phyloP scores from a whole-genome alignment of 1,140 invertebrate species.

The Lasioglossum baleicum region DNA sequence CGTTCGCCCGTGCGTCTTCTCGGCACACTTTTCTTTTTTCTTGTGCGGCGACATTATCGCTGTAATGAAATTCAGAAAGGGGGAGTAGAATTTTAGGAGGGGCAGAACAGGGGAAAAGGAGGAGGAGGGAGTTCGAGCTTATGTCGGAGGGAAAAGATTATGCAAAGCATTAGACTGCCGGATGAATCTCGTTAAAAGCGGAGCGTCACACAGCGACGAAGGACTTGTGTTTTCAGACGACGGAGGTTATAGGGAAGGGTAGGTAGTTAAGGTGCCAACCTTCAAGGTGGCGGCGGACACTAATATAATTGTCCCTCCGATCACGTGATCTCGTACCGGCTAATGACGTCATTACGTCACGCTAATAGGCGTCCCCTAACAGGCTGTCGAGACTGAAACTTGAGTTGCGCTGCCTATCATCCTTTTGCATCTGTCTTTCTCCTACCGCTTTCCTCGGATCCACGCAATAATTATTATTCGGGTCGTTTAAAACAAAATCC shows the following conservation, averaged over 20 bases:
- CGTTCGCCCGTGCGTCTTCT: background rate
- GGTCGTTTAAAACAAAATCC: background rate
- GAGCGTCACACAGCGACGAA: conserved; percentile 4
- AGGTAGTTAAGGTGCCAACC: conserved; percentile 57
- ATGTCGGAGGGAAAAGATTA: conserved; percentile 44
- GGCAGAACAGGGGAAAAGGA: too few relatives aligned
- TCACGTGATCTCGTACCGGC: conserved; percentile 63
- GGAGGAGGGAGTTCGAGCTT: background rate
- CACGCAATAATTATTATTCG: background rate
- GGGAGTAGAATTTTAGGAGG: conserved; percentile 31
- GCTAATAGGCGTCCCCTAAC: conserved; percentile 66
- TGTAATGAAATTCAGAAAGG: conserved; percentile 48
- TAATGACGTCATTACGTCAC: conserved; percentile 73
- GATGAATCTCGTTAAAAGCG: conserved; percentile 51
- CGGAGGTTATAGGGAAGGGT: conserved; percentile 15
- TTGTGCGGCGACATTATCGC: conserved; percentile 22
- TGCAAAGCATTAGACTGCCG: conserved; percentile 48
- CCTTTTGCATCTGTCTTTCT: background rate
- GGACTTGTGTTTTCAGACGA: conserved; percentile 34
- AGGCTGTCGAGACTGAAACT: conserved; percentile 49
- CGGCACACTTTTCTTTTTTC: background rate
- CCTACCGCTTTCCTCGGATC: background rate
- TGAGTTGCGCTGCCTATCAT: conserved; percentile 35
- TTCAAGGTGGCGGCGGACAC: conserved; percentile 58
- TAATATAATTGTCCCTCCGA: conserved; percentile 65